Percentiles rank a stretch among this genome's conserved stretches.
phyloP scores from a whole-genome alignment of 2,113 vertebrate species.

The Lasiurus borealis region DNA sequence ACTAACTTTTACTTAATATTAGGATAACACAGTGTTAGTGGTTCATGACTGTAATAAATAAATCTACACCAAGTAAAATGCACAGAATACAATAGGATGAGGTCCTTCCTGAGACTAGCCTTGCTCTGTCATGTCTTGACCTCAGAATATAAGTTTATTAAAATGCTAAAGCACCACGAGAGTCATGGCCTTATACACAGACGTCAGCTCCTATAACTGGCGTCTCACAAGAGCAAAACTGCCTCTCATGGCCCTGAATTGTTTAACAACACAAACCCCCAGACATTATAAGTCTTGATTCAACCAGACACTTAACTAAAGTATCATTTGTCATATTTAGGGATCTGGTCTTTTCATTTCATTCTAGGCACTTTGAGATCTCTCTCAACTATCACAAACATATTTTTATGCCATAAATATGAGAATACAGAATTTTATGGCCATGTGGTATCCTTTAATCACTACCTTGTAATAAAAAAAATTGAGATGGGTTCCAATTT shows the following conservation, averaged over 20 bases:
- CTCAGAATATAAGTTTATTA: not conserved
- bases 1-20: not conserved
- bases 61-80: not conserved
- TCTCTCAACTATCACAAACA: not conserved
- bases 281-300: not conserved
- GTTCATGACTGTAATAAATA: not conserved
- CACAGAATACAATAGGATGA: not conserved
- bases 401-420: not conserved
- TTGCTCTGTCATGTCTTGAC: not conserved
- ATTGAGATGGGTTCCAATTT: not conserved
- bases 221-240: not conserved
- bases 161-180: not conserved
- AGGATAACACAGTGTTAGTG: not conserved
- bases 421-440: not conserved
- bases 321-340: not conserved
- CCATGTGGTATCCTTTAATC: not conserved
- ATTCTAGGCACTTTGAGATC: not conserved
- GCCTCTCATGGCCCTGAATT: not conserved
- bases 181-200: not conserved
- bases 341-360: not conserved
- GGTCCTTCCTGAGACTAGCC: not conserved
- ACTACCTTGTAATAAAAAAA: not conserved
- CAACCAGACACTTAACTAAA: not conserved
- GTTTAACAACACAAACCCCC: not conserved
- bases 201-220: not conserved